Evolutionary conservation across 2,888 invertebrate species (phyloP), one percentile per base, ranked within the genome.

Genomic region (Chloroclysta siterata): DNA sequence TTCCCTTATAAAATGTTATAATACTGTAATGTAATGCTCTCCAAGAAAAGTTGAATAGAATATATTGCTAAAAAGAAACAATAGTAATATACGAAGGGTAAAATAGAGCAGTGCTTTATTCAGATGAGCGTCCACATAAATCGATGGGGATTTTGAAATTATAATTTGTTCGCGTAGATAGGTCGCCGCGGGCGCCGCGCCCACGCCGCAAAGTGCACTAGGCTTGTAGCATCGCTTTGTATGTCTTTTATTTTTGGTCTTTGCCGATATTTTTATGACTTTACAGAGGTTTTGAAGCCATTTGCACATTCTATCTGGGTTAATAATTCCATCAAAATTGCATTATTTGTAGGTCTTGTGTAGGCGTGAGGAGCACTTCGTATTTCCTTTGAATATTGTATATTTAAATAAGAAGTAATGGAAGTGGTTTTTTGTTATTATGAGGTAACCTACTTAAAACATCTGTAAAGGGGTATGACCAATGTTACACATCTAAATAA

Each of bases 61-160:
- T 52, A 50, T 66, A 71, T 63, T 65, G 64, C 67, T 69, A 64
- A 70, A 71, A 78, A 73, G 76, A 77, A 84, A 82, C 81, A 79
- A 82, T 81, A 77, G 83, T 81, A 82, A 74, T 75, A 77, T 77
- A 72, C 69, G 68, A 75, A 76, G 79, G 76, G 80, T 82, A 82
- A 90, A 89, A 87, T 88, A 82, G 87, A 84, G 82, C 88, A 86
- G 77, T 83, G 83, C 80, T 85, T 87, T 89, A 87, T 89, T 83
- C 85, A 87, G 86, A 87, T 86, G 89, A 88, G 88, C 82, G 85
- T 83, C 82, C 86, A 83, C 89, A 92, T 92, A 92, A 91, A 91
- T 92, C 89, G 90, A 90, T 83, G 85, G 85, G 83, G 87, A 88
- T 90, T 92, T 90, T 87, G 87, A 92, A 91, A 92, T 90, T 91